These are phyloP conservation scores for Oncorhynchus gorbuscha DNA, from an alignment of 2,113 vertebrate species.

Conservation along the genomic window DNA sequence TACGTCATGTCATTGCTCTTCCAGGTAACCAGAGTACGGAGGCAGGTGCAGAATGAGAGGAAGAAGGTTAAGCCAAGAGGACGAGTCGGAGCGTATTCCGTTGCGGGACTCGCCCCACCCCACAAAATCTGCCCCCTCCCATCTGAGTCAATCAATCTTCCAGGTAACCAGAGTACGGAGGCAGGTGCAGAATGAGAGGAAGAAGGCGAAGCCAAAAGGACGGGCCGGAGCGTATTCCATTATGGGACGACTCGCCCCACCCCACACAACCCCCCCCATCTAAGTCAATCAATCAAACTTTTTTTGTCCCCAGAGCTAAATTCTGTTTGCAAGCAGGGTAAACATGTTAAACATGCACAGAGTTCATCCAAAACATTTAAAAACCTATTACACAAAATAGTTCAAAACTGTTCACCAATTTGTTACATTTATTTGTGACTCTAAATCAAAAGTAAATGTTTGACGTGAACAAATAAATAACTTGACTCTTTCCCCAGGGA, in stretches of 20 bases:
- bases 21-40: constrained; percentile 61
- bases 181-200: constrained; percentile 53
- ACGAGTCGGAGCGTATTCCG: constrained; percentile 55
- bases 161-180: constrained; percentile 67
- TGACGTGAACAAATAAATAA: neutral
- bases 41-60: constrained; percentile 55
- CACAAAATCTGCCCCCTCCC: neutral
- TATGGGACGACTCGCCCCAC: constrained; percentile 27
- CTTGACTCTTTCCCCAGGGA: neutral
- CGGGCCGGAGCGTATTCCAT: constrained; percentile 57
- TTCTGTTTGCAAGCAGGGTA: neutral
- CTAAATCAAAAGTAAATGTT: neutral
- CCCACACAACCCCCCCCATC: neutral
- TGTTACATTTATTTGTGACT: neutral
- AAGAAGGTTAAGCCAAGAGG: constrained; percentile 37
- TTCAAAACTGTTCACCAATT: neutral
- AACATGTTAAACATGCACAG: too few species aligned
- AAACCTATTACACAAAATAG: too few species aligned
- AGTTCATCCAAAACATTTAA: neutral
- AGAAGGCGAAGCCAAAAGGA: constrained; percentile 32
- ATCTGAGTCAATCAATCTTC: neutral
- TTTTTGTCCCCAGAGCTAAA: neutral
- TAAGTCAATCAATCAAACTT: neutral
- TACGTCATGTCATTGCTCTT: neutral
- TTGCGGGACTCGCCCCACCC: constrained; percentile 26